Evolutionary conservation across 53 echinoderm and acorn worm genomes (phyloP), one percentile per base, ranked within the genome.

Genomic region (Echinarachnius parma): DNA sequence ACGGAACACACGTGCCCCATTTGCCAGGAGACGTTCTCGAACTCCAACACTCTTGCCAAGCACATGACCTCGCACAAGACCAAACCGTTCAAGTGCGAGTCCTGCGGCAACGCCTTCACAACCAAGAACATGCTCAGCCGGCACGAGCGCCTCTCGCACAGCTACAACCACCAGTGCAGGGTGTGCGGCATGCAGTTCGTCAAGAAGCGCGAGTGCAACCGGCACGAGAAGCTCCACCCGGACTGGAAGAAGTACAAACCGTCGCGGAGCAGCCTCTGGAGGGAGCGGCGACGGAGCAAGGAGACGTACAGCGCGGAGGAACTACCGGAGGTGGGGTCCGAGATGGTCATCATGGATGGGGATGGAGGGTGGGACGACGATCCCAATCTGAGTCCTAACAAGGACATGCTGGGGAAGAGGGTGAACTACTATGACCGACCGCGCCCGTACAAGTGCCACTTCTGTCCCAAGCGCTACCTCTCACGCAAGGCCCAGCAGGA

Each of bases 331-430:
- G 65, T 37, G 18, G 65, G 28, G 0, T 20, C 24, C 10, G 52
- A 31, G 11, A 33, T 28, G 30, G 47, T 2, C 5, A 16, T 31
- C 29, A 22, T 46, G 14, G 48, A 68, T 31, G 68, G 32, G 68
- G 66, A 66, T n/a, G 27, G 25, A 8, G 70, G 53, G 22, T 15
- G 23, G 1, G 53, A 66, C n/a, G 66, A 66, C 26, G 68, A 68
- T 10, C 25, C 16, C 1, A 47, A 65, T 46, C 65, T 46, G 21
- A 65, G 46, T 29, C 24, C 46, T 9, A 49, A 49, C 22, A 69
- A 69, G 35, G 69, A 69, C 14, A 69, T 69, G 69, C 69, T 69
- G 28, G 69, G 69, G 4, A 69, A 69, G 23, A 25, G 69, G 27
- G 52, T 52, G 21, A 69, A 69, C 31, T 69, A 69, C 53, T 69